Base-by-base conservation (phyloP, 2,797 vertebrate genomes). In the Delichon dasypus region DNA sequence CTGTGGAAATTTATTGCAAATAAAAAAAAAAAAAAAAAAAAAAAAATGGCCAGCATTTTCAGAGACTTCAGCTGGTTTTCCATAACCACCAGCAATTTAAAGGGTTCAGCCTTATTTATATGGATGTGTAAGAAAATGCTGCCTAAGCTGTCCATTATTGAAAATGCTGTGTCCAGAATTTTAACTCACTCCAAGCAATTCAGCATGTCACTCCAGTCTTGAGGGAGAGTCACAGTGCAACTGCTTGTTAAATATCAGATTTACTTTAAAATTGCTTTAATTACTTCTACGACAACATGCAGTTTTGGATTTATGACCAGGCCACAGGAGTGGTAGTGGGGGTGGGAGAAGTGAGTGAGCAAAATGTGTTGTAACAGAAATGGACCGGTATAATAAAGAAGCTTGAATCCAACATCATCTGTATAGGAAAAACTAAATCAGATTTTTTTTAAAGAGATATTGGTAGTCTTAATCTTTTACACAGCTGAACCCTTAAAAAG, bases 251-350 rank as follows among this genome's bases (percentile, higher is more conserved):
- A 90, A 90, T 82, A 96, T 36, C 32, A 86, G 71, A 57, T 77
- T 79, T 82, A 67, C 30, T 93, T 90, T 70, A 79, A 82, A 89
- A 96, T 95, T 90, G 32, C 22, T 93, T 73, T 89, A 94, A 90
- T 89, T 45, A 87, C 36, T 91, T 87, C 53, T 84, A 29, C 0
- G 0, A 58, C 42, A 88, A 66, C 2, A 30, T 29, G 18, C 2
- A 45, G 44, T 62, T 84, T 67, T 90, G 47, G 7, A 72, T 72
- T 89, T 95, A 75, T 13, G 71, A 29, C 19, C 2, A 15, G 29
- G 38, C 6, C 12, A 68, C 5, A 2, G 13, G 34, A n/a, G 10
- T 48, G 23, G 16, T 45, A 38, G 19, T 10, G 7, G 7, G 9
- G 18, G 13, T 7, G 5, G 8, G 18, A 23, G 13, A 17, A 32